Evolutionary conservation across 2,113 vertebrate genomes (phyloP), one percentile per base, ranked within the genome.

Genomic region (Donacobius atricapilla): DNA sequence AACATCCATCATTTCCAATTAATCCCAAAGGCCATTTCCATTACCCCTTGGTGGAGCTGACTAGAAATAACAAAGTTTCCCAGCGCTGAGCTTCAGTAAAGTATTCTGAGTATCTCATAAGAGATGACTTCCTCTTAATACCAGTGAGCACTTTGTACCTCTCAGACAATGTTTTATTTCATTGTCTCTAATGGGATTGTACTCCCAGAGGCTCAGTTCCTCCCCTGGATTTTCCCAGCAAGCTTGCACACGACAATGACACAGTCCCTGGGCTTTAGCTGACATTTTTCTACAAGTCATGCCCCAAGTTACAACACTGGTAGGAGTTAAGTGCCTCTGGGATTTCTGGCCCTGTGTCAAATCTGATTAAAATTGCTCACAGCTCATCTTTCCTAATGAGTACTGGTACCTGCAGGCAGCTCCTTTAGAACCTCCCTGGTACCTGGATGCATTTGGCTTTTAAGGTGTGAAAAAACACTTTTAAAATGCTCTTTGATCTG

Each of bases 21-120:
- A 93, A 87, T 94, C 96, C 88, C 88, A 92, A 93, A 91, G 93
- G 95, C 83, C 60, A 47, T 91, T 96, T 95, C 85, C 66, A 78
- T 96, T 80, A 84, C 65, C 81, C 73, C 40, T 75, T 77, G 75
- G 72, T 80, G 86, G 95, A 73, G 71, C 54, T 95, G 90, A 37
- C 56, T 42, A 91, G 89, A 82, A 93, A 92, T 45, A 90, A 68
- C 39, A 37, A 91, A 69, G 37, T 66, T 92, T 77, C 56, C 54
- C 48, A 19, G 57, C 3, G 8, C 28, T 80, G 17, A 44, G 60
- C 9, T 72, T 47, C 47, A 28, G 87, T 56, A 79, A 45, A 70
- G 63, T 65, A 57, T n/a, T 69, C 78, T 10, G 60, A 79, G 33
- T 33, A 77, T 50, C 77, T 82, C 53, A 22, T 23, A 33, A 1